Conservation (phyloP, 2,113 vertebrate species). For the Cathartes aura region DNA sequence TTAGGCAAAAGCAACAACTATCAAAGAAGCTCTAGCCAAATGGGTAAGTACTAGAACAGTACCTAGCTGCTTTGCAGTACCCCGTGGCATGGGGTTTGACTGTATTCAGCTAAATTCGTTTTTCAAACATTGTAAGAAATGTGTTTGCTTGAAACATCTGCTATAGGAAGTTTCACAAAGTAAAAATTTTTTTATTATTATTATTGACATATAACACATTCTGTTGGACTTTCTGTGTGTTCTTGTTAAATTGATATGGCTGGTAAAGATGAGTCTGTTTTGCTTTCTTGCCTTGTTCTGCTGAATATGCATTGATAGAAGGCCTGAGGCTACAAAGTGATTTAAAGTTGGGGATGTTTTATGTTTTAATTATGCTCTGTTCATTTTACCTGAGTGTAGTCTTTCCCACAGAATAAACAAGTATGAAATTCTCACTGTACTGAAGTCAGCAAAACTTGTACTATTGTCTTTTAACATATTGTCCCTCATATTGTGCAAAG, state of each 20-base stretch:
- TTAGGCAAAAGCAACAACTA: slow-evolving; percentile 92
- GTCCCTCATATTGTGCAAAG: background rate
- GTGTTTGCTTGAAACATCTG: background rate
- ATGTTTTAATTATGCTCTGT: background rate
- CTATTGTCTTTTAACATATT: background rate
- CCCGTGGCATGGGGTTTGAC: background rate
- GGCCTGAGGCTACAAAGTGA: background rate
- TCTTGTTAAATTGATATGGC: background rate
- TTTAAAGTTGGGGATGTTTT: background rate
- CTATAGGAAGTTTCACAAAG: background rate
- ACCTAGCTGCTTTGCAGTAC: background rate
- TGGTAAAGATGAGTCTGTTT: background rate
- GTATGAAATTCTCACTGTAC: background rate
- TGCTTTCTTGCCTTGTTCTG: background rate
- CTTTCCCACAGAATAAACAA: background rate
- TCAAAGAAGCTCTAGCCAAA: slow-evolving; percentile 91
- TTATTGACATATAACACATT: background rate
- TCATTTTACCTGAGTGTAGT: background rate
- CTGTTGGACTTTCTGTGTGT: background rate
- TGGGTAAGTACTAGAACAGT: slow-evolving; percentile 84
- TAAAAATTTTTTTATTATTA: background rate
- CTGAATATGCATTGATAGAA: background rate
- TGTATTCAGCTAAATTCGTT: background rate
- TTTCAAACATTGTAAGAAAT: background rate
- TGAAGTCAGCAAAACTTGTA: background rate